Percentiles rank a stretch among this genome's conserved stretches.
phyloP scores from a whole-genome alignment of 2,888 invertebrate species.

The Ophion obscuratus region DNA sequence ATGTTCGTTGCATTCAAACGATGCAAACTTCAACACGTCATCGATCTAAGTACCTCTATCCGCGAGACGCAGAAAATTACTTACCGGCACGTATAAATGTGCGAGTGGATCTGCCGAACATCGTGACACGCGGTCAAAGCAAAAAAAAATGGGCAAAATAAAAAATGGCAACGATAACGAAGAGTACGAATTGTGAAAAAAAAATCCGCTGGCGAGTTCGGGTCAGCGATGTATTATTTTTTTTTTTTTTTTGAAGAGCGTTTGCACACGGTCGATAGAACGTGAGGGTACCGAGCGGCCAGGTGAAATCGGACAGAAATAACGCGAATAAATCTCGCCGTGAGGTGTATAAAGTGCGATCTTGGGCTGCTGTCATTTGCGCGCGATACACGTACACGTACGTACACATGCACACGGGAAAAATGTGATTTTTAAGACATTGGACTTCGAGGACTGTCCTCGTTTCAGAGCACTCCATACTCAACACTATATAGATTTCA shows the following conservation, averaged over 20 bases:
- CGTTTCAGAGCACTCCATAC: not conserved
- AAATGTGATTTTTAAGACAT: not conserved
- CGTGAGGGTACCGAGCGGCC: constrained; percentile 62
- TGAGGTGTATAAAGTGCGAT: constrained; percentile 15
- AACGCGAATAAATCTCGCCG: constrained; percentile 33
- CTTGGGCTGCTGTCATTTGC: not conserved
- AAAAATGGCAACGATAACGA: constrained; percentile 1
- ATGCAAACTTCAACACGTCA: too few species aligned
- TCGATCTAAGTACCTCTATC: constrained; percentile 19
- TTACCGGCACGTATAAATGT: constrained; percentile 51
- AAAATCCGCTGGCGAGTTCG: not conserved
- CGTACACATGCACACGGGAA: not conserved
- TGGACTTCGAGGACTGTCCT: not conserved
- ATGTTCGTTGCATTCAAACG: too few species aligned
- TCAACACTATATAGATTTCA: not conserved
- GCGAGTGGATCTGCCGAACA: constrained; percentile 30
- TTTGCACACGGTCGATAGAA: constrained; percentile 34
- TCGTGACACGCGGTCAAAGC: constrained; percentile 9
- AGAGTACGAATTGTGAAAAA: not conserved
- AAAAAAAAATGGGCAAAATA: not conserved
- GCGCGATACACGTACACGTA: not conserved
- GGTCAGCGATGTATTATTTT: not conserved
- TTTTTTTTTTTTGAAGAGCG: constrained; percentile 20
- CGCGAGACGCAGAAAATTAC: constrained; percentile 33
- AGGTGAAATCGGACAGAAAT: constrained; percentile 73